Conservation (phyloP, 2,113 vertebrate genomes). For the Bostrychus sinensis region DNA sequence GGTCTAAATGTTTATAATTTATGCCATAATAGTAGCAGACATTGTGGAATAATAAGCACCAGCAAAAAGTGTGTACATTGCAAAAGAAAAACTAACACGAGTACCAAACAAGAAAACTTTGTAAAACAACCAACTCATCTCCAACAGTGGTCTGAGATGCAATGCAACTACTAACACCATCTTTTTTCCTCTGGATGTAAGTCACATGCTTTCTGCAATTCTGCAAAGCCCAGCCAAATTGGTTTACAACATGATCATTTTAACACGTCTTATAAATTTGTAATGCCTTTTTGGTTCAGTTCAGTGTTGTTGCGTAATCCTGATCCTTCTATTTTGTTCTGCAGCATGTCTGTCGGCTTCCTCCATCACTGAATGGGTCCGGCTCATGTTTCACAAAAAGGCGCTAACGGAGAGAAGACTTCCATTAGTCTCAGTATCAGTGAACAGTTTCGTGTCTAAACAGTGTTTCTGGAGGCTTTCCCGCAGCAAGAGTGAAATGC, state of each 20-base stretch:
- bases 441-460: slow-evolving; percentile 39
- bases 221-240: neutral
- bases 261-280: neutral
- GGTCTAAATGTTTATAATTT: too few species aligned
- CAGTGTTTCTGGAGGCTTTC: slow-evolving; percentile 40
- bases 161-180: neutral
- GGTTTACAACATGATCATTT: slow-evolving; percentile 5
- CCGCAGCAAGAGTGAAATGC: slow-evolving; percentile 33
- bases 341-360: neutral
- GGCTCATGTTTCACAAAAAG: slow-evolving; percentile 22
- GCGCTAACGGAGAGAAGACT: slow-evolving; percentile 26
- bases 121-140: neutral
- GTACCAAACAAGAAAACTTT: neutral
- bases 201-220: neutral
- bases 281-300: neutral
- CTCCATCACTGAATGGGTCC: neutral
- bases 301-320: neutral
- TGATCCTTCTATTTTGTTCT: neutral
- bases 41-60: too few species aligned
- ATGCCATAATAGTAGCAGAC: too few species aligned
- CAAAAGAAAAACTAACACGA: neutral
- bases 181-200: neutral
- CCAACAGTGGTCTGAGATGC: neutral
- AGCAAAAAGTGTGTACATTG: neutral
- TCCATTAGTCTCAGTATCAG: slow-evolving; percentile 37